phyloP scores from a whole-genome alignment of 2,888 invertebrate species.

The Bellardia pandia region DNA sequence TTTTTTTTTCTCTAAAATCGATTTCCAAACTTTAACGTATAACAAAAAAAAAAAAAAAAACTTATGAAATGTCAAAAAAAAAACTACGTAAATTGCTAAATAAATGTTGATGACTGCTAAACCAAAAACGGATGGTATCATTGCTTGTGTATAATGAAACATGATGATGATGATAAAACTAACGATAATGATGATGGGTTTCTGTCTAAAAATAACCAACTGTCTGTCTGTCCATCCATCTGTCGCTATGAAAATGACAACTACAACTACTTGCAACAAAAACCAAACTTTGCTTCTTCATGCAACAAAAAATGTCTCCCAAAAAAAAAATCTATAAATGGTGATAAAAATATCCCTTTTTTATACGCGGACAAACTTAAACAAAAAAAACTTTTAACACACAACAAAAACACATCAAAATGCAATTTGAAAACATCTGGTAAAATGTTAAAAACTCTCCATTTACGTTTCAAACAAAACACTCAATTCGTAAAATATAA shows the following conservation, averaged over 20 bases:
- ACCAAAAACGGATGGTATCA: constrained; percentile 66
- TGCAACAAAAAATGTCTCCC: constrained; percentile 12
- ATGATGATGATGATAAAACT: constrained; percentile 60
- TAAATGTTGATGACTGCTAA: constrained; percentile 76
- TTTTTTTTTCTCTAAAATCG: constrained; percentile 75
- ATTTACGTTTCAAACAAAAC: constrained; percentile 57
- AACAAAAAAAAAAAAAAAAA: constrained; percentile 61
- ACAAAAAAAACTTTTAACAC: constrained; percentile 51
- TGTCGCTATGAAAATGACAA: constrained; percentile 41
- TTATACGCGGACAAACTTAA: not conserved
- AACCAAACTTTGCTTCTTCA: constrained; percentile 38
- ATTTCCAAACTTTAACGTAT: constrained; percentile 75
- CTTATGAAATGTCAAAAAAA: constrained; percentile 52
- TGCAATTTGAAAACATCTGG: constrained; percentile 77
- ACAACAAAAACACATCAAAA: constrained; percentile 76
- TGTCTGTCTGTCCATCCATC: constrained; percentile 35
- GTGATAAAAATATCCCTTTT: constrained; percentile 62
- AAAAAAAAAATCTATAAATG: constrained; percentile 60
- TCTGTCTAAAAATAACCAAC: constrained; percentile 53
- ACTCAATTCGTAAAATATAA: constrained; percentile 44
- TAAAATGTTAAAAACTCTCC: constrained; percentile 70
- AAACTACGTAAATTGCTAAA: constrained; percentile 78
- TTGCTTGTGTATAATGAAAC: constrained; percentile 43
- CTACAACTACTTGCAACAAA: constrained; percentile 38
- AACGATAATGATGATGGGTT: constrained; percentile 72